Conservation (phyloP, 2,113 vertebrate genomes). For the Carettochelys insculpta region DNA sequence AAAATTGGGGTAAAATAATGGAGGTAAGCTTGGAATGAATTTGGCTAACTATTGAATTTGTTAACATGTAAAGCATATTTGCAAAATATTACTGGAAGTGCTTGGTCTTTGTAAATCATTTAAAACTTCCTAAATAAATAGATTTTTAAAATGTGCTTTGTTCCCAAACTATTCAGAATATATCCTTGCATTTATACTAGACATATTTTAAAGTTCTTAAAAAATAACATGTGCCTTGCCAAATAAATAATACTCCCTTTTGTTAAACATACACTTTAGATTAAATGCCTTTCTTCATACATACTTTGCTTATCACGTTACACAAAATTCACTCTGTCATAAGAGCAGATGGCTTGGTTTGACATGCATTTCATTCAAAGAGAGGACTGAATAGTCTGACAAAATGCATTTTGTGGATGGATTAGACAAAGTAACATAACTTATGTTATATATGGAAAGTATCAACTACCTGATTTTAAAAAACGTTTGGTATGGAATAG, state of each 20-base stretch:
- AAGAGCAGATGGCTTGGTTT: constrained; percentile 36
- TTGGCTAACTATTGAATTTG: not conserved
- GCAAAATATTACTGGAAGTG: not conserved
- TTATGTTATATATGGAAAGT: constrained; percentile 49
- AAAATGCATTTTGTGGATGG: constrained; percentile 52
- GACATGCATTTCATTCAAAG: constrained; percentile 37
- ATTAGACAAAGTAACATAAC: constrained; percentile 40
- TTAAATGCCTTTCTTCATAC: constrained; percentile 41
- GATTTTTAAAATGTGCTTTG: not conserved
- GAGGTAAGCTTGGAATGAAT: not conserved
- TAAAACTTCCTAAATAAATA: not conserved
- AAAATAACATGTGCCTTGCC: constrained; percentile 5
- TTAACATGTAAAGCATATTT: not conserved
- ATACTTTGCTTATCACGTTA: constrained; percentile 6
- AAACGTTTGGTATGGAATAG: not conserved
- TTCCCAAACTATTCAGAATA: not conserved
- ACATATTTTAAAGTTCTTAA: constrained; percentile 28
- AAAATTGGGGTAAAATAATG: not conserved
- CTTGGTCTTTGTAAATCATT: not conserved
- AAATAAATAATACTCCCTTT: constrained; percentile 31
- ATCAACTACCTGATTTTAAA: constrained; percentile 18
- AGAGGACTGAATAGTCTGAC: constrained; percentile 41
- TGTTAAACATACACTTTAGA: constrained; percentile 41
- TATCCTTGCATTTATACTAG: not conserved
- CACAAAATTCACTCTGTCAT: constrained; percentile 15